Evolutionary conservation across 2,888 invertebrate species (phyloP), one percentile per base, ranked within the genome.

Genomic region (Crepidodera aurea): DNA sequence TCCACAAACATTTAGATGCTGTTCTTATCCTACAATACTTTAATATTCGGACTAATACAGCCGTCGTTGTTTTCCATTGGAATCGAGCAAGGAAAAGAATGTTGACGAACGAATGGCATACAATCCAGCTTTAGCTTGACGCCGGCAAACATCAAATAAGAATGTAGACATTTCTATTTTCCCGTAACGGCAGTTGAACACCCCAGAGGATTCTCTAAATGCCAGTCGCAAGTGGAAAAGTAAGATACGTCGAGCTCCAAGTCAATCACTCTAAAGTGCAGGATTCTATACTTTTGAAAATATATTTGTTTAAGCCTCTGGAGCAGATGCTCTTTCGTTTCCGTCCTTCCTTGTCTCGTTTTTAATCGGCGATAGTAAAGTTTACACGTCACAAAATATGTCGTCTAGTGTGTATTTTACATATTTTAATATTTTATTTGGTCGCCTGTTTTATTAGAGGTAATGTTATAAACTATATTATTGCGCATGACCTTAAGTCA

Each of bases 151-250:
- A 62, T 64, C 59, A 55, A 60, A 64, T 64, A 62, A 64, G 62
- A 64, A 68, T 64, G 65, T 61, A 66, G 68, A 67, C 69, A 63
- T 68, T 67, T 65, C 68, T 67, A 61, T 68, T 66, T 69, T 64
- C 62, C 55, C 46, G 60, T 61, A 66, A 63, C 64, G 64, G 64
- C 57, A 50, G 62, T 65, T 61, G 56, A 44, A 57, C 59, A 65
- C 68, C 65, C 67, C 25, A 22, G 57, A 68, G 65, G 69, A 69
- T 66, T 65, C 55, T 50, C 55, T 67, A 67, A 68, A 69, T 69
- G 68, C 68, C 69, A 64, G 66, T 67, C 65, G 67, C 61, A 60
- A 65, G 60, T 59, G 65, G 59, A 50, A 65, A 65, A 62, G 62
- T 59, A 61, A 62, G 67, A 64, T 63, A 65, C 65, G 67, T 51